These are phyloP conservation scores for Parambassis ranga DNA, from an alignment of 2,797 vertebrate genomes.

Conservation along the genomic window DNA sequence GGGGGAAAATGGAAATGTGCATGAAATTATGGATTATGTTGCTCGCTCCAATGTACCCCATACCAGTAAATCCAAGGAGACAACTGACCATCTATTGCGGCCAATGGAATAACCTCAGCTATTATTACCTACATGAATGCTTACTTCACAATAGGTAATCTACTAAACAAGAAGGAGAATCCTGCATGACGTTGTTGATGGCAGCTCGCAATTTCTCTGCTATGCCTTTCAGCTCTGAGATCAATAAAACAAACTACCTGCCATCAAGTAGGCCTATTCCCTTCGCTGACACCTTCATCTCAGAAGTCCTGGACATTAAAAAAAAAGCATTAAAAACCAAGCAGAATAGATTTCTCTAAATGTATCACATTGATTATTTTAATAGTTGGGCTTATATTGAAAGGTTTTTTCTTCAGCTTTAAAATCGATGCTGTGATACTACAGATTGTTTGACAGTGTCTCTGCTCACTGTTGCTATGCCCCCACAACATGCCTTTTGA, in stretches of 20 bases:
- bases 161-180: not conserved
- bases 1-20: slow-evolving; percentile 15
- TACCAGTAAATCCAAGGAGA: not conserved
- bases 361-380: too few relatives aligned
- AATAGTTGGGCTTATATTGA: not conserved
- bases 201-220: not conserved
- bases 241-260: not conserved
- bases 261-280: not conserved
- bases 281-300: not conserved
- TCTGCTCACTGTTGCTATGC: too few relatives aligned
- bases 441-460: too few relatives aligned
- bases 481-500: too few relatives aligned
- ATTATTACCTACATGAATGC: not conserved
- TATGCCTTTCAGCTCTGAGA: not conserved
- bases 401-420: too few relatives aligned
- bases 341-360: too few relatives aligned
- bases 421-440: too few relatives aligned
- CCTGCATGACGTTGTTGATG: not conserved
- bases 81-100: not conserved
- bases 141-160: not conserved
- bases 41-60: not conserved
- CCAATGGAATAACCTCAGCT: not conserved
- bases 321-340: not conserved
- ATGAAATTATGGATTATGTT: slow-evolving; percentile 17
- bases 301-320: not conserved